Evolutionary conservation across 1,140 invertebrate species (phyloP).

Genomic region (Cataglyphis hispanica): DNA sequence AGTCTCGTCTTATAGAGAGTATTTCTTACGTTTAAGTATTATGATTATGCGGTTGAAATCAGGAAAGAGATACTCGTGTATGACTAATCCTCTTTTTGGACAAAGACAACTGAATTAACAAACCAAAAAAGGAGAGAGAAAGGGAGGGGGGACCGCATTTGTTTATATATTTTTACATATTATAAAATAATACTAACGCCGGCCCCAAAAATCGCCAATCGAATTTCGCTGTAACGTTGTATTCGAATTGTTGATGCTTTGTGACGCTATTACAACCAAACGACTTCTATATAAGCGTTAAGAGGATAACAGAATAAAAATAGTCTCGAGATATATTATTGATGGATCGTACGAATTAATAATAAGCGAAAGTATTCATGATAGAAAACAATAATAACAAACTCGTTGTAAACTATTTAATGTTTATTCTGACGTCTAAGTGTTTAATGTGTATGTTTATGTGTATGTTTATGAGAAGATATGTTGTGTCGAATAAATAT

Average conservation of each 20-base stretch:
- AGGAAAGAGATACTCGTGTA: neutral
- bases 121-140: neutral
- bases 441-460: constrained; percentile 45
- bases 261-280: constrained; percentile 12
- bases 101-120: neutral
- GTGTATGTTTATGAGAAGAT: constrained; percentile 50
- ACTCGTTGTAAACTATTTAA: constrained; percentile 51
- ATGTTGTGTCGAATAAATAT: constrained; percentile 54
- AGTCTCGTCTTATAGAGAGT: constrained; percentile 2
- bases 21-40: constrained; percentile 17
- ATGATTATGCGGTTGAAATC: constrained; percentile 19
- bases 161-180: constrained; percentile 31
- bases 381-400: constrained; percentile 59
- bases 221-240: constrained; percentile 31
- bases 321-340: constrained; percentile 23
- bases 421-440: constrained; percentile 53
- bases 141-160: neutral
- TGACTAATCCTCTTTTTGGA: neutral
- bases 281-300: constrained; percentile 53
- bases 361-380: constrained; percentile 21
- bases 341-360: constrained; percentile 30
- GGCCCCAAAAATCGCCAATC: constrained; percentile 30
- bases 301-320: constrained; percentile 41
- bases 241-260: neutral
- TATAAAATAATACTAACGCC: neutral